Conservation (phyloP, 2,888 invertebrate genomes). For the Xanthorhoe spadicearia region DNA sequence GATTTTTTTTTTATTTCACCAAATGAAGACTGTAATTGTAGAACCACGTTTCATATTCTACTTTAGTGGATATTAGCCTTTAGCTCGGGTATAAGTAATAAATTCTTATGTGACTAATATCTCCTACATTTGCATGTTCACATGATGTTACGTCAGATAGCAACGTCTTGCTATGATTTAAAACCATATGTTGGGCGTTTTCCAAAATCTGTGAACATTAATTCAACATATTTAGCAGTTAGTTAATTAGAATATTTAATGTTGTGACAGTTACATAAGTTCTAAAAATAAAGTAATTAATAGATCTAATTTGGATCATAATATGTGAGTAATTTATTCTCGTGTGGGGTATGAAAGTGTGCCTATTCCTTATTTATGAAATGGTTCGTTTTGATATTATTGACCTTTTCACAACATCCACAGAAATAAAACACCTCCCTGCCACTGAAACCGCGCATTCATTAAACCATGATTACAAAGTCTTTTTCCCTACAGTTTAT, state of each 20-base stretch:
- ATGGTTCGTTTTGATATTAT: no score
- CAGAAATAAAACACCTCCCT: no score
- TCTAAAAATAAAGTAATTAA: neutral
- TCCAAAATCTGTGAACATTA: conserved; percentile 20
- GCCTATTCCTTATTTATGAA: no score
- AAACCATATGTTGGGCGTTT: conserved; percentile 10
- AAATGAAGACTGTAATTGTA: no score
- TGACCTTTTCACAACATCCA: no score
- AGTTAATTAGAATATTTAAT: conserved; percentile 5
- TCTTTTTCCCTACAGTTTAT: no score
- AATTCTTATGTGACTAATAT: neutral
- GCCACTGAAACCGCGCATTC: no score
- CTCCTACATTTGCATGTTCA: conserved; percentile 14
- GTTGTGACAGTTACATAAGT: neutral
- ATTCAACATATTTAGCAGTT: conserved; percentile 22
- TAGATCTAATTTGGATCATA: neutral
- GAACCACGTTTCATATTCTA: neutral
- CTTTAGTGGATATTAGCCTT: neutral
- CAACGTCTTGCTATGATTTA: conserved; percentile 19
- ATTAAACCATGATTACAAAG: no score
- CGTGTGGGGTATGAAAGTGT: no score
- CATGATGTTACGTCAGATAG: conserved; percentile 15
- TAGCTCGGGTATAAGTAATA: neutral
- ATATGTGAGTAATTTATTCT: no score
- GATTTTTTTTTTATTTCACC: no score